These are phyloP conservation scores for Dynastes tityus DNA, from an alignment of 2,888 invertebrate species.

Conservation along the genomic window DNA sequence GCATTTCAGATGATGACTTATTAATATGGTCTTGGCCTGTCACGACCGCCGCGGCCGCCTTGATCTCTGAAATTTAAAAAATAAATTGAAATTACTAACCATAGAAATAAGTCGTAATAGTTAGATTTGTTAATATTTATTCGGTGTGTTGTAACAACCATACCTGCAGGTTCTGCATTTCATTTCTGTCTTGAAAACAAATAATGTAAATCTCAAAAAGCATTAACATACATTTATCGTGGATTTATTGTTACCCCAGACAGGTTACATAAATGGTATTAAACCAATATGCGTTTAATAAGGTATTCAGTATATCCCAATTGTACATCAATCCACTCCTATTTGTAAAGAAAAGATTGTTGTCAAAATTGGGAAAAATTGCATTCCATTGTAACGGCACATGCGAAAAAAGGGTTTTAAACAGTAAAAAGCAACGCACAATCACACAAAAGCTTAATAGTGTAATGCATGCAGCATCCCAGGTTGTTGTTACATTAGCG, in stretches of 20 bases:
- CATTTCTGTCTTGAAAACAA: too few relatives aligned
- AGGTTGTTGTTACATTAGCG: too few relatives aligned
- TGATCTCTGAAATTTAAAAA: conserved; percentile 61
- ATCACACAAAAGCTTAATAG: too few relatives aligned
- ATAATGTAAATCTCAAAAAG: background rate
- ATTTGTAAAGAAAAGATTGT: conserved; percentile 39
- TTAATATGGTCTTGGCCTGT: conserved; percentile 68
- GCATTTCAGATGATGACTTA: conserved; percentile 36
- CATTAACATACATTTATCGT: background rate
- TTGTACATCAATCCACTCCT: conserved; percentile 45
- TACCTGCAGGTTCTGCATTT: background rate
- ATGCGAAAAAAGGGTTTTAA: too few relatives aligned
- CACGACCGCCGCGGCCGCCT: conserved; percentile 67
- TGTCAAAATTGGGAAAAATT: conserved; percentile 50
- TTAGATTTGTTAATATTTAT: background rate
- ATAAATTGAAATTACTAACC: conserved; percentile 21
- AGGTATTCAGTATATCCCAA: conserved; percentile 55
- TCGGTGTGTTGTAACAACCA: background rate
- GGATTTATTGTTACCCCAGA: conserved; percentile 56
- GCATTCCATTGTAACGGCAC: too few relatives aligned
- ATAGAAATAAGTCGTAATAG: background rate
- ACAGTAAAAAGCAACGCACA: too few relatives aligned
- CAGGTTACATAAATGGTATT: conserved; percentile 57
- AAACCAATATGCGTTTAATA: conserved; percentile 57
- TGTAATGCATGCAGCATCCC: too few relatives aligned